Percentiles rank a stretch among this genome's conserved stretches.
Conservation (phyloP, 2,888 invertebrate species). For the Leucophora obtusa region DNA sequence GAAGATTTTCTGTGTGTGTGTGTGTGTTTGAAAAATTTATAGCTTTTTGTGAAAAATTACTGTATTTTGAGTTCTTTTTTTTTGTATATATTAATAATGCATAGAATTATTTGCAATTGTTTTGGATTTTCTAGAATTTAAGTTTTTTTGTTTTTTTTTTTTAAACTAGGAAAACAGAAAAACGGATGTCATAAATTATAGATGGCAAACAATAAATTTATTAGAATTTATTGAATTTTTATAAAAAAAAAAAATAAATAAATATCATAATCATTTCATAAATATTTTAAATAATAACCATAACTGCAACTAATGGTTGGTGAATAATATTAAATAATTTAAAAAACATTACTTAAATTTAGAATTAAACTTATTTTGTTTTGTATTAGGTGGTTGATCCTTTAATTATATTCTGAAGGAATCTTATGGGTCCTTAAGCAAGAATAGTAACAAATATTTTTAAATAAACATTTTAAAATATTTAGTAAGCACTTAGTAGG, state of each 20-base stretch:
- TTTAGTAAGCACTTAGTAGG: too few relatives aligned
- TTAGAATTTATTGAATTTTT: constrained; percentile 4
- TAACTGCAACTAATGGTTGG: neutral
- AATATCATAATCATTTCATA: neutral
- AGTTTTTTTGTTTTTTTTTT: neutral
- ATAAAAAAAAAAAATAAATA: neutral
- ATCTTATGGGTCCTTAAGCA: too few relatives aligned
- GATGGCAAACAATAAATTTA: constrained; percentile 18
- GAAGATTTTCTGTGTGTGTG: too few relatives aligned
- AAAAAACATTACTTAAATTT: neutral
- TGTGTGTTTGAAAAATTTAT: neutral
- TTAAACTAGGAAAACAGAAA: constrained; percentile 2
- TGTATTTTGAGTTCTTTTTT: neutral
- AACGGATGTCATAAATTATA: constrained; percentile 45
- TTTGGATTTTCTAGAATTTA: neutral
- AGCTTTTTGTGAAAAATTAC: neutral
- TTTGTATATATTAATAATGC: neutral
- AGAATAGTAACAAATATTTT: too few relatives aligned
- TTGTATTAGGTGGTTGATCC: too few relatives aligned
- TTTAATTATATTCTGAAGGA: too few relatives aligned
- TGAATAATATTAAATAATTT: neutral
- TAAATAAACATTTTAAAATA: too few relatives aligned
- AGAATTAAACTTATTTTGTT: too few relatives aligned
- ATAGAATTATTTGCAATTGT: neutral
- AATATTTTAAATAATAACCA: neutral